Evolutionary conservation across 1,140 invertebrate species (phyloP), one percentile per base, ranked within the genome.

Genomic region (Aphaenogaster ashmeadi): DNA sequence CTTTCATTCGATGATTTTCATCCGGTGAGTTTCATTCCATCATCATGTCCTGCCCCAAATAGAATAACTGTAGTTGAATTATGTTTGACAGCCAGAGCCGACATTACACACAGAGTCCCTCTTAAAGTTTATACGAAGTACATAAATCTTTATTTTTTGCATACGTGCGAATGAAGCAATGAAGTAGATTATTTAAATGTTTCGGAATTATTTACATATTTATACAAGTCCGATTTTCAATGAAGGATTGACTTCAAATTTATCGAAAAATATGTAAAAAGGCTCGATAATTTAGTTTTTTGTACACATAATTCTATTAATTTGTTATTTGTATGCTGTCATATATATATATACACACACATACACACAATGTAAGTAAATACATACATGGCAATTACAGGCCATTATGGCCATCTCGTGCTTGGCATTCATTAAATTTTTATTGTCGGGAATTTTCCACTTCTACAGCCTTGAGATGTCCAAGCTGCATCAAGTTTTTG

Each of bases 51-150:
- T 83, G 38, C 27, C 9, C 27, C 9, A 7, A 58, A 44, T 71
- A 47, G 27, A 71, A 44, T 27, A 81, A 58, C 15, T 56, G 0
- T 81, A 72, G 15, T 83, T 60, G 21, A 72, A 74, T 54, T 36
- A 44, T 15, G 15, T 36, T 15, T 1, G 11, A 79, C 41, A 80
- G n/a, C 13, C 47, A 44, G 33, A 69, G 36, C 4, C 13, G n/a
- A 3, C 33, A 36, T 36, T 50, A 47, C 4, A 15, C 3, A 33
- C 21, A 77, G 11, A 77, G 4, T 44, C 5, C 11, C 44, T 3
- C 41, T 41, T 67, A 52, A 79, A 79, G 9, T 80, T 79, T 56
- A 36, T 7, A 2, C 1, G 3, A 27, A 44, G 5, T 66, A 64
- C 62, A 62, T 78, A 41, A 44, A 11, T 56, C 0, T 5, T n/a